phyloP scores from a whole-genome alignment of 2,797 vertebrate species.

The Margarornis squamiger region DNA sequence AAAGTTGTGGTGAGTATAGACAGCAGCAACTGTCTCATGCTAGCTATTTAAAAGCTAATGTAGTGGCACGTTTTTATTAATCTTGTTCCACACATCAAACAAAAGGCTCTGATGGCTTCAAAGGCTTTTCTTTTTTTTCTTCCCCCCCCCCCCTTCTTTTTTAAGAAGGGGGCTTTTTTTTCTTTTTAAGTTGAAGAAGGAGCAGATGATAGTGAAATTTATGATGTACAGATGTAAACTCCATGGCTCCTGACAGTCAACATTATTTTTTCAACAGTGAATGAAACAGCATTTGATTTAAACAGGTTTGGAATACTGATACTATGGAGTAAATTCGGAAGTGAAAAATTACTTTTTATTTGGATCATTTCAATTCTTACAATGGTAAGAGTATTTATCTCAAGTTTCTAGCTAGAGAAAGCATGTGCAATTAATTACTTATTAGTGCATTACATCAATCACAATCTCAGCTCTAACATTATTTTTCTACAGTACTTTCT shows the following conservation, averaged over 20 bases:
- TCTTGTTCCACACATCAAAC: constrained; percentile 74
- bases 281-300: constrained; percentile 32
- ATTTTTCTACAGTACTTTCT: background rate
- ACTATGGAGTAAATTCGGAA: background rate
- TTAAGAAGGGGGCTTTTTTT: constrained; percentile 49
- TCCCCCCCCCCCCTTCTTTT: background rate
- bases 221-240: constrained; percentile 66
- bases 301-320: background rate
- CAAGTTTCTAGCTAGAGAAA: background rate
- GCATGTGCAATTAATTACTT: background rate
- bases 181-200: constrained; percentile 41
- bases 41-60: constrained; percentile 69
- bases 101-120: constrained; percentile 73
- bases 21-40: constrained; percentile 63
- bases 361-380: background rate
- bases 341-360: background rate
- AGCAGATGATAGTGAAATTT: constrained; percentile 56
- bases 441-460: background rate
- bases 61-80: constrained; percentile 79
- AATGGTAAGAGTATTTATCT: background rate
- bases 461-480: background rate
- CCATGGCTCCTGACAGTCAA: constrained; percentile 51
- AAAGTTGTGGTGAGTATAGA: constrained; percentile 68
- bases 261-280: constrained; percentile 49
- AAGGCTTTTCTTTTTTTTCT: constrained; percentile 24